These are phyloP conservation scores for Phrynocephalus versicolor DNA, from an alignment of 2,113 vertebrate genomes.

Conservation along the genomic window DNA sequence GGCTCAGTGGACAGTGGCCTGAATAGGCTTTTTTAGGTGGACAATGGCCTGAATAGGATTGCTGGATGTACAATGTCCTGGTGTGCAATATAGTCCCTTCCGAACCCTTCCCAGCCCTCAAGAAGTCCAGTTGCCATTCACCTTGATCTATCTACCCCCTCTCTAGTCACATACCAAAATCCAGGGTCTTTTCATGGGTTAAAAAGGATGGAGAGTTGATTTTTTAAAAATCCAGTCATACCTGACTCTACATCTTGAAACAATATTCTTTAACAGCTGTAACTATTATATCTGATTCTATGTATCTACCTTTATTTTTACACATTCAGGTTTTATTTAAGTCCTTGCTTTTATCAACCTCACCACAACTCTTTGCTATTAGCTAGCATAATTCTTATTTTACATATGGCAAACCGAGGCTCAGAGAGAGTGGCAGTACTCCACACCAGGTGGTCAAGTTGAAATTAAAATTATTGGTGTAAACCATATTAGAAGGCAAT, in stretches of 20 bases:
- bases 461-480: background rate
- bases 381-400: background rate
- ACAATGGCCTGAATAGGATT: too few species aligned
- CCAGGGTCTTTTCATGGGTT: background rate
- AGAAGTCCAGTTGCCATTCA: too few species aligned
- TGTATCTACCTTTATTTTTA: too few species aligned
- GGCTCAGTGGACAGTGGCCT: too few species aligned
- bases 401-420: background rate
- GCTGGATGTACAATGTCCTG: too few species aligned
- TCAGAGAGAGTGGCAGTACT: too few species aligned
- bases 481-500: background rate
- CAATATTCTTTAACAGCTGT: background rate
- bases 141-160: too few species aligned
- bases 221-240: background rate
- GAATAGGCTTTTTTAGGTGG: too few species aligned
- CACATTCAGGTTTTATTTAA: background rate
- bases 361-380: background rate
- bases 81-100: too few species aligned
- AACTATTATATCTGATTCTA: background rate
- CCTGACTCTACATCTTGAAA: background rate
- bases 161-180: too few species aligned
- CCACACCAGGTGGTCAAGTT: background rate
- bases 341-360: background rate
- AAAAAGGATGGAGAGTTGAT: background rate
- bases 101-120: too few species aligned